phyloP scores from a whole-genome alignment of 2,888 invertebrate genomes.

The Mechanitis mazaeus region DNA sequence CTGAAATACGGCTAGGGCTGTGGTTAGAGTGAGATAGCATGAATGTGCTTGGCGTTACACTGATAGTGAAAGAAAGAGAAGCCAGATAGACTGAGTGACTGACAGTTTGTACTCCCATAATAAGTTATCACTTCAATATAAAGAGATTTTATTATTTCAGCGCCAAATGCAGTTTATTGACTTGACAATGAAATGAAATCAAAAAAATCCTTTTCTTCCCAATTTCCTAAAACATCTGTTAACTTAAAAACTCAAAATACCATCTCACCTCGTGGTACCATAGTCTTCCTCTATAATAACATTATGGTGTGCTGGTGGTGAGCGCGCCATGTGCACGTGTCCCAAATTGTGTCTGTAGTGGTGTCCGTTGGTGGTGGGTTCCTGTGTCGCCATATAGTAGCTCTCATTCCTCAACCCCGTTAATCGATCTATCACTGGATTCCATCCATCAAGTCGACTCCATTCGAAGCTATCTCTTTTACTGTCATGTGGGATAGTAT shows the following conservation, averaged over 20 bases:
- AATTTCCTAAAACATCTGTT: too few species aligned
- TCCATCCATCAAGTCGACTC: conserved; percentile 82
- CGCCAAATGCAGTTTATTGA: too few species aligned
- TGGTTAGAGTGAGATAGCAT: too few species aligned
- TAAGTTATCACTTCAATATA: too few species aligned
- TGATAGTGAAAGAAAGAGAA: too few species aligned
- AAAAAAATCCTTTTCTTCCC: too few species aligned
- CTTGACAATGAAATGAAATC: too few species aligned
- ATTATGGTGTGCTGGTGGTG: conserved; percentile 73
- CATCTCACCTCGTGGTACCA: conserved; percentile 50
- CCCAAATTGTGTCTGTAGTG: conserved; percentile 57
- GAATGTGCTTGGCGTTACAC: too few species aligned
- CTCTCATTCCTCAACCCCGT: conserved; percentile 92
- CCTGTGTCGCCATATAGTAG: conserved; percentile 90
- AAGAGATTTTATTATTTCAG: too few species aligned
- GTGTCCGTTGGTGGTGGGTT: conserved; percentile 74
- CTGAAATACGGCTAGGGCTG: too few species aligned
- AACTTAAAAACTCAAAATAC: conserved; percentile 17
- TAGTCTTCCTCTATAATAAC: conserved; percentile 81
- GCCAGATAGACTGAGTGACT: too few species aligned
- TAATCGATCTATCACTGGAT: conserved; percentile 92
- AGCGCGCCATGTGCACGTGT: conserved; percentile 64
- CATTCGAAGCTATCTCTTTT: conserved; percentile 76
- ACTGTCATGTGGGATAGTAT: conserved; percentile 64
- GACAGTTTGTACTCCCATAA: too few species aligned